These are phyloP conservation scores for Percopsis omiscomaycus DNA, from an alignment of 2,797 vertebrate species.

Conservation along the genomic window DNA sequence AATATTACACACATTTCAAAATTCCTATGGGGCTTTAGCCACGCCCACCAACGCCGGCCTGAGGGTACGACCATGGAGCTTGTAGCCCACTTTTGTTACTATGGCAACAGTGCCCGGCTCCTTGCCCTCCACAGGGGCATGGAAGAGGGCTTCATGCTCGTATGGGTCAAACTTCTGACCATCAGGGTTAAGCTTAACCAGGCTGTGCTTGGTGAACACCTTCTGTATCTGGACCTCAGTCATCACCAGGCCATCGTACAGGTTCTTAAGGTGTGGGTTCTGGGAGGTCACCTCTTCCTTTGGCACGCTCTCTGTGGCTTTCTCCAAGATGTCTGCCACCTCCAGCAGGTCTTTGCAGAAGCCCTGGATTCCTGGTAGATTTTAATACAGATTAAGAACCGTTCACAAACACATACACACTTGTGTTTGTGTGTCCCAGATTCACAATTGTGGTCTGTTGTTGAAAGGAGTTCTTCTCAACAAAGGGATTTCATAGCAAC, in stretches of 20 bases:
- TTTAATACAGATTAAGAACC: too few species aligned
- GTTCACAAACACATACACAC: too few species aligned
- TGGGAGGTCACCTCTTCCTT: conserved; percentile 85
- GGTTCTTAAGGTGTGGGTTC: conserved; percentile 93
- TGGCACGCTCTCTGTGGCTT: conserved; percentile 92
- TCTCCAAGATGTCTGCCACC: conserved; percentile 95
- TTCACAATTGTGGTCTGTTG: too few species aligned
- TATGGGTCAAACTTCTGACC: conserved; percentile 95
- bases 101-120: conserved; percentile 88
- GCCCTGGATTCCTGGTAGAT: conserved; percentile 86
- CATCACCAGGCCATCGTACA: conserved; percentile 93
- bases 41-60: conserved; percentile 94
- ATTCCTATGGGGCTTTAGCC: conserved; percentile 83
- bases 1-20: conserved; percentile 7
- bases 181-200: conserved; percentile 85
- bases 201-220: conserved; percentile 91
- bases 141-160: conserved; percentile 94
- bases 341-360: conserved; percentile 98
- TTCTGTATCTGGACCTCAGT: conserved; percentile 94
- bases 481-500: too few species aligned
- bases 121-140: conserved; percentile 84
- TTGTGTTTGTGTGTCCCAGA: too few species aligned
- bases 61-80: conserved; percentile 91
- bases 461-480: too few species aligned
- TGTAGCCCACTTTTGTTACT: conserved; percentile 95